Evolutionary conservation across 2,113 vertebrate species (phyloP).

Genomic region (Arizona elegans): DNA sequence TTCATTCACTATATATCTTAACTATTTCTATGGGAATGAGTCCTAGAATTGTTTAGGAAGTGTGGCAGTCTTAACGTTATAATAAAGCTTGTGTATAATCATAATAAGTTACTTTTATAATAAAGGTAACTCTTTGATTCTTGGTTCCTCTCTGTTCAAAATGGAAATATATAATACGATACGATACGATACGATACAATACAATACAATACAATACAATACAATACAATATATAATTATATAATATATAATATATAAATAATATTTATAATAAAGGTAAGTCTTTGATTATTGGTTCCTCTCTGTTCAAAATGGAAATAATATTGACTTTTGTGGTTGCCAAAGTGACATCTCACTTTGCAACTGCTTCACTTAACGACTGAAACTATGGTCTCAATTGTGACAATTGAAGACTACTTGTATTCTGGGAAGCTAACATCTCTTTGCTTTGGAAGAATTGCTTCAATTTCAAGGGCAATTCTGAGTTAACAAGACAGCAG

Average conservation of each 20-base stretch:
- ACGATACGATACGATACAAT: too few species aligned
- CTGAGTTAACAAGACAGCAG: conserved; percentile 2
- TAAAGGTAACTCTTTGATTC: not conserved
- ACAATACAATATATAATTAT: too few species aligned
- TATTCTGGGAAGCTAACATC: not conserved
- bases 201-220: too few species aligned
- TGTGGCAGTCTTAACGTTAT: not conserved
- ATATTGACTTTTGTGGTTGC: not conserved
- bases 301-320: not conserved
- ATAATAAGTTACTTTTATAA: not conserved
- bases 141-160: not conserved
- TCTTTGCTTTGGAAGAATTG: not conserved
- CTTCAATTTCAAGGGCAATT: not conserved
- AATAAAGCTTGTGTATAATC: too few species aligned
- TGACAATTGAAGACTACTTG: not conserved
- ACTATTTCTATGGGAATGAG: not conserved
- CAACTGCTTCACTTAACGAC: not conserved
- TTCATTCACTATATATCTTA: not conserved
- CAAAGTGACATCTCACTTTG: not conserved
- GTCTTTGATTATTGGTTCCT: too few species aligned
- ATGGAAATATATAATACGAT: not conserved
- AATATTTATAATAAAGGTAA: too few species aligned
- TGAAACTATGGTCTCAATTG: not conserved
- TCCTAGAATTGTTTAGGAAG: not conserved
- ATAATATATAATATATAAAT: too few species aligned